Conservation (phyloP, 2,888 invertebrate species). For the Quadroppia sp. region DNA sequence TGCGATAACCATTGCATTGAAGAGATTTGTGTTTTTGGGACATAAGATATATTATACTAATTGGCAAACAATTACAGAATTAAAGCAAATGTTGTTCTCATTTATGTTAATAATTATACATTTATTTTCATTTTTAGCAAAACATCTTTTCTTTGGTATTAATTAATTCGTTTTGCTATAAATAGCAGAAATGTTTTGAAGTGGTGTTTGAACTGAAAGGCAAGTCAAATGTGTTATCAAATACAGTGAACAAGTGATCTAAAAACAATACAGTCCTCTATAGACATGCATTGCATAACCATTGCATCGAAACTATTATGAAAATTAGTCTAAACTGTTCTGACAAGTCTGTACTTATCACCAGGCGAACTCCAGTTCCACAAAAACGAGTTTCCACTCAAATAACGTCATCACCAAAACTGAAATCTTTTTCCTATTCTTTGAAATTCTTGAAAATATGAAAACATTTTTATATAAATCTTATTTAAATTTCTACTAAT, state of each 20-base stretch:
- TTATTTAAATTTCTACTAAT: no score
- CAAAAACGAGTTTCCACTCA: background rate
- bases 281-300: background rate
- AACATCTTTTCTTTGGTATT: background rate
- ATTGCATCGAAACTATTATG: background rate
- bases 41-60: constrained; percentile 14
- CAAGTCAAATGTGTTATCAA: background rate
- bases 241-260: constrained; percentile 9
- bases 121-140: background rate
- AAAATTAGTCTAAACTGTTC: constrained; percentile 4
- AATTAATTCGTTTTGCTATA: background rate
- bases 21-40: constrained; percentile 3
- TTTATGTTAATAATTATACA: background rate
- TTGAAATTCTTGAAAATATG: no score
- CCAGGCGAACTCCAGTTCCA: background rate
- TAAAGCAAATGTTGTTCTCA: background rate
- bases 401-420: background rate
- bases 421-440: no score
- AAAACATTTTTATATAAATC: no score
- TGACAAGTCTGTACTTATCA: constrained; percentile 14
- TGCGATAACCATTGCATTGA: background rate
- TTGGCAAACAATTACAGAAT: constrained; percentile 10
- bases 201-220: no score
- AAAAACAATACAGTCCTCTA: background rate
- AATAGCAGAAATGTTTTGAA: no score